Base-by-base conservation (phyloP, 2,797 vertebrate genomes). In the Rhinogobio ventralis region DNA sequence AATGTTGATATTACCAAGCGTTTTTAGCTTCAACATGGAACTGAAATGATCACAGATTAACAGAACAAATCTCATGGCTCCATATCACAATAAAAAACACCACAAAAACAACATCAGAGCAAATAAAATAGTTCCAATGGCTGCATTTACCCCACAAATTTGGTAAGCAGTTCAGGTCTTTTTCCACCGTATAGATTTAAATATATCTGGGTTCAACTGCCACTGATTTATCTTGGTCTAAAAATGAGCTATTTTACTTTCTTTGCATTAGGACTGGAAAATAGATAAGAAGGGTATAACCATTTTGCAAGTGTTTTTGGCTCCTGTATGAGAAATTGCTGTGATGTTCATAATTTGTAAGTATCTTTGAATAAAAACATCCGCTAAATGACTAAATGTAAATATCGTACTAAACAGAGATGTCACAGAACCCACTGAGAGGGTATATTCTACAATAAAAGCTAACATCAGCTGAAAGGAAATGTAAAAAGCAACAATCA, bases 291-390 rank as follows among this genome's bases (percentile, higher is more conserved):
- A 3, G 28, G 30, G 30, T 1, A 17, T 17, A 28, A 33, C 28
- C 6, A 66, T 66, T 30, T 33, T 66, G 66, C 33, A 60, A 76
- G 33, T 28, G 36, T 77, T 77, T 69, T 77, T 60, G 51, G 36
- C 51, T 42, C 23, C 17, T 42, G 33, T 11, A 11, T 60, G 7
- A 42, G 36, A 42, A 60, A 42, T 25, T 39, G 4, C 53, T 76
- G 23, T 25, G 19, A 42, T 45, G 39, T 28, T 45, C 15, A 42
- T 77, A 0, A 45, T 60, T 77, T 77, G 7, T 42, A 77, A 42
- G 55, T 77, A 77, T 77, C 55, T 77, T 45, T 62, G 75, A 15
- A 77, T 45, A 77, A 77, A 77, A 62, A 36, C 15, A 5, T 62
- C 53, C 20, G 13, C 73, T 75, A 55, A 75, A 75, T 57, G 51